Evolutionary conservation across 2,797 vertebrate genomes (phyloP).

Genomic region (Ataeniobius toweri): DNA sequence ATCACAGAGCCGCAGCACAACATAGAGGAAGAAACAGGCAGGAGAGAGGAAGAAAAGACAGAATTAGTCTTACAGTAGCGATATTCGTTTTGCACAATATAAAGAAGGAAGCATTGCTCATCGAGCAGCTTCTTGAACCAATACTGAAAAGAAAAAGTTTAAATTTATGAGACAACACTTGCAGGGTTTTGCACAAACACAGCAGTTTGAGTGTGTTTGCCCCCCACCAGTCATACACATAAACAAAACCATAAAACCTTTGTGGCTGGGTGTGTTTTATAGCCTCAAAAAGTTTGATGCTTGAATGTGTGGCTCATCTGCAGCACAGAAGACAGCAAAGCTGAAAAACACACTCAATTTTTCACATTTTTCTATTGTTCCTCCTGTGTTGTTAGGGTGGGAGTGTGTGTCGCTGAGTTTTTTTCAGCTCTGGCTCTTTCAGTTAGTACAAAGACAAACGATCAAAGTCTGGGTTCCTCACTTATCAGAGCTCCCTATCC

Average conservation of each 20-base stretch:
- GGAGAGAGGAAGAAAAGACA: slow-evolving; percentile 30
- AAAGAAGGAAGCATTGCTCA: slow-evolving; percentile 27
- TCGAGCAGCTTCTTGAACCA: slow-evolving; percentile 11
- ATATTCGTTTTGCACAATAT: slow-evolving; percentile 39
- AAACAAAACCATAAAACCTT: slow-evolving; percentile 53
- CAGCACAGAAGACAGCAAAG: slow-evolving; percentile 3
- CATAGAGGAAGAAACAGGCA: slow-evolving; percentile 5
- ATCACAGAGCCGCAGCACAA: slow-evolving; percentile 24
- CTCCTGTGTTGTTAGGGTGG: slow-evolving; percentile 11
- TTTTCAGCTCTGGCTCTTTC: slow-evolving; percentile 31
- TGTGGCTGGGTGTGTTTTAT: slow-evolving; percentile 48
- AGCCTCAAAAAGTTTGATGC: slow-evolving; percentile 36
- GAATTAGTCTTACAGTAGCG: slow-evolving; percentile 51
- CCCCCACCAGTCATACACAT: slow-evolving; percentile 30
- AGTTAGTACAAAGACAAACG: slow-evolving; percentile 42
- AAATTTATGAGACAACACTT: slow-evolving; percentile 34
- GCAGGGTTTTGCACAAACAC: slow-evolving; percentile 39
- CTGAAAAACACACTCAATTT: slow-evolving; percentile 5
- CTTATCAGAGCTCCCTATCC: slow-evolving; percentile 61
- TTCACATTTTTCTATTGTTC: slow-evolving; percentile 18
- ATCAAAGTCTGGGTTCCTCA: slow-evolving; percentile 57
- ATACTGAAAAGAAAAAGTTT: slow-evolving; percentile 29
- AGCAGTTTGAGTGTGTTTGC: slow-evolving; percentile 18
- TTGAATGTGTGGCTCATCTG: slow-evolving; percentile 41
- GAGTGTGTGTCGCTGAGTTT: slow-evolving; percentile 22